A percentile compares a stretch with the other conserved stretches of the same genome.
Evolutionary conservation across 2,113 vertebrate genomes (phyloP).

Genomic region (Cebidichthys violaceus): DNA sequence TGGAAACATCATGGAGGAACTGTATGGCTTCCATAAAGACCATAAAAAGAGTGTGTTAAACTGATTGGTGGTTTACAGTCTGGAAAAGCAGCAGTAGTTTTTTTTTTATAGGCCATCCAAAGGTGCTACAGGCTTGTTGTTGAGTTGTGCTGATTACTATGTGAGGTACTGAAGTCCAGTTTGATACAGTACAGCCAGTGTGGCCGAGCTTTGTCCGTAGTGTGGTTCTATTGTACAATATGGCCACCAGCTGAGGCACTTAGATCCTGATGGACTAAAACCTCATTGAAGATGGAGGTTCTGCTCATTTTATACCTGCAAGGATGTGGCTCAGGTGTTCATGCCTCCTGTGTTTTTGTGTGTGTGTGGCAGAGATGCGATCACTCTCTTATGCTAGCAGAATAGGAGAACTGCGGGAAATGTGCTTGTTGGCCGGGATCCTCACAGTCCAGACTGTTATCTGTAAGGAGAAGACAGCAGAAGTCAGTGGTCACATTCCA

Average conservation of each 20-base stretch:
- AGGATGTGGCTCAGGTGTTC: constrained; percentile 39
- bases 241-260: constrained; percentile 61
- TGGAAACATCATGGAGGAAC: constrained; percentile 50
- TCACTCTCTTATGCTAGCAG: constrained; percentile 89
- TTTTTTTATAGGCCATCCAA: constrained; percentile 39
- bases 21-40: constrained; percentile 63
- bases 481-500: not conserved
- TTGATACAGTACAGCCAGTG: constrained; percentile 59
- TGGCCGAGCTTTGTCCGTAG: constrained; percentile 46
- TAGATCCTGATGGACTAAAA: constrained; percentile 39
- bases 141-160: constrained; percentile 51
- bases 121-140: constrained; percentile 32
- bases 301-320: constrained; percentile 27
- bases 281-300: constrained; percentile 33
- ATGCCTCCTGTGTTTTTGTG: constrained; percentile 35
- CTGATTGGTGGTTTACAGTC: constrained; percentile 25
- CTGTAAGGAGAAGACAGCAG: constrained; percentile 71
- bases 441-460: constrained; percentile 85
- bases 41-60: constrained; percentile 15
- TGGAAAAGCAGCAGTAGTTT: constrained; percentile 54
- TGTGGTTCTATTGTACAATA: constrained; percentile 50
- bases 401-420: constrained; percentile 94
- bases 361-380: constrained; percentile 10
- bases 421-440: constrained; percentile 86
- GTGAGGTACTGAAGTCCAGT: constrained; percentile 62